These are phyloP conservation scores for Leucoptera coffeella DNA, from an alignment of 2,888 invertebrate genomes.

Conservation along the genomic window DNA sequence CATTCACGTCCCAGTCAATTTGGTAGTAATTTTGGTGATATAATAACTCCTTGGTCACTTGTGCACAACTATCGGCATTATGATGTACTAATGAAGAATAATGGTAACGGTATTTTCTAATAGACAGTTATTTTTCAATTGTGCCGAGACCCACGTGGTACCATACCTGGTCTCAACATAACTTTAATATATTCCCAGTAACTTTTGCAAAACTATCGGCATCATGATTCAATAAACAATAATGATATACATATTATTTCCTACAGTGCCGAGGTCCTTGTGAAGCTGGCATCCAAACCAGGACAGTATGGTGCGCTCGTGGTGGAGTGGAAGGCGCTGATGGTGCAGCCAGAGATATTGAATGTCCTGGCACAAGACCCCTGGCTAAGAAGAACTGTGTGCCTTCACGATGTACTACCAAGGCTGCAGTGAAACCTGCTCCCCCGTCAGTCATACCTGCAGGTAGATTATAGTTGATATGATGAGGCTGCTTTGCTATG, in stretches of 20 bases:
- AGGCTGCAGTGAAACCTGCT: conserved; percentile 18
- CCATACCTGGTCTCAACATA: no score
- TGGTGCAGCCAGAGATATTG: conserved; percentile 27
- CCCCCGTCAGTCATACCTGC: conserved; percentile 14
- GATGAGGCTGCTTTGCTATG: no score
- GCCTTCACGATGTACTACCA: conserved; percentile 25
- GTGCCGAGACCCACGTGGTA: no score
- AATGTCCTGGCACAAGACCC: conserved; percentile 39
- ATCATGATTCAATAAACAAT: background rate
- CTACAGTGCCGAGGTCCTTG: conserved; percentile 38
- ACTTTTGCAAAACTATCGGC: no score
- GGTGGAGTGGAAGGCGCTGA: conserved; percentile 25
- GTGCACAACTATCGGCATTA: no score
- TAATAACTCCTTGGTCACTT: no score
- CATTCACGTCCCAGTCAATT: no score
- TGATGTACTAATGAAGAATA: no score
- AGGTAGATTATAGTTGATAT: conserved; percentile 13
- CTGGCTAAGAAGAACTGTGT: conserved; percentile 31
- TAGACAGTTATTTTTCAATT: no score
- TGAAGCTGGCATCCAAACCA: conserved; percentile 43
- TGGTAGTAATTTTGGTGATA: no score
- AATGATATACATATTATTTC: background rate
- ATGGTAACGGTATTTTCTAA: no score
- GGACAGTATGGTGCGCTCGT: conserved; percentile 49
- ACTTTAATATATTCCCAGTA: no score